Evolutionary conservation across 2,888 invertebrate genomes (phyloP).

Genomic region (Blastobasis lacticolella): DNA sequence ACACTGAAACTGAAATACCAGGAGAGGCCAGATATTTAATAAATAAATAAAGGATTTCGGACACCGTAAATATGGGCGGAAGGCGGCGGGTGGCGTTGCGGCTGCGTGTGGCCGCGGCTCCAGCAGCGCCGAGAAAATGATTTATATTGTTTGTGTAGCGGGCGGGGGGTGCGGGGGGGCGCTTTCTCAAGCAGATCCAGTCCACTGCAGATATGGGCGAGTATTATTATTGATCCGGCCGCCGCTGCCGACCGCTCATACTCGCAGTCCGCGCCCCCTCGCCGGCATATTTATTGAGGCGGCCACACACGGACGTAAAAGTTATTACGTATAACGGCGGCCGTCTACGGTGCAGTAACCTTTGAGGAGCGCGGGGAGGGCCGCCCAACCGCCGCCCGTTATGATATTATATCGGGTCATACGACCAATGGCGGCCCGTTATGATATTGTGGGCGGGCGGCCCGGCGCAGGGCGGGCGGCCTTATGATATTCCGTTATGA

Average conservation of each 20-base stretch:
- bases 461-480: conserved; percentile 65
- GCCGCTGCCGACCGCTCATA: conserved; percentile 70
- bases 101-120: conserved; percentile 49
- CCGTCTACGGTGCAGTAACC: conserved; percentile 56
- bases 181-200: conserved; percentile 69
- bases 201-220: conserved; percentile 73
- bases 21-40: no score
- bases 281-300: conserved; percentile 65
- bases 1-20: no score
- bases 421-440: conserved; percentile 70
- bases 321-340: conserved; percentile 51
- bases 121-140: conserved; percentile 61
- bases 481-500: conserved; percentile 69
- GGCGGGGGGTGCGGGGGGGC: conserved; percentile 29
- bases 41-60: no score
- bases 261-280: conserved; percentile 37
- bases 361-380: conserved; percentile 50
- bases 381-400: conserved; percentile 70
- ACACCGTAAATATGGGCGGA: neutral
- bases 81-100: conserved; percentile 13
- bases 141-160: conserved; percentile 70
- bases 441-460: conserved; percentile 73
- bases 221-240: conserved; percentile 74
- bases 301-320: conserved; percentile 51
- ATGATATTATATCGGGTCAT: conserved; percentile 78